Percentiles rank a stretch among this genome's conserved stretches.
Evolutionary conservation across 2,888 invertebrate genomes (phyloP).

Genomic region (Mactromeris polynyma): DNA sequence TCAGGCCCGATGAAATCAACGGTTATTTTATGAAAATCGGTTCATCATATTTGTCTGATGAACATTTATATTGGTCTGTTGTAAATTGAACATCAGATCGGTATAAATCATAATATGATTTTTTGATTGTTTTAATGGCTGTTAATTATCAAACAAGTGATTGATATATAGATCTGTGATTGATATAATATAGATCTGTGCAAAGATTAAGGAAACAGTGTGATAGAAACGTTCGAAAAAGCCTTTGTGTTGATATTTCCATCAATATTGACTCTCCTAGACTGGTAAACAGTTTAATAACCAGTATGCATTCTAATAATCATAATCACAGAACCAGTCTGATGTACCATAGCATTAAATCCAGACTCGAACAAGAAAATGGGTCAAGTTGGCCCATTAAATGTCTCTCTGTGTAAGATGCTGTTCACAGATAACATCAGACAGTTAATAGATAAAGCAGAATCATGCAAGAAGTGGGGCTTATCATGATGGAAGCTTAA

Average conservation of each 20-base stretch:
- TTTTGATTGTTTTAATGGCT: no score
- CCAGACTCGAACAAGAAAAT: not conserved
- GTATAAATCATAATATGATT: no score
- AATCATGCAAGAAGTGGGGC: slow-evolving; percentile 3
- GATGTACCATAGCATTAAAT: not conserved
- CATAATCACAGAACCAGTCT: not conserved
- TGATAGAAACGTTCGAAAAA: not conserved
- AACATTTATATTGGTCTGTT: no score
- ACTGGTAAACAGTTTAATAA: not conserved
- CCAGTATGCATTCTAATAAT: not conserved
- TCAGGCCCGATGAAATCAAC: no score
- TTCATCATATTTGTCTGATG: no score
- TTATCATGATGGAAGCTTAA: not conserved
- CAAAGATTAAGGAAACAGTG: not conserved
- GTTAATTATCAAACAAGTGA: no score
- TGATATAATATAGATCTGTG: not conserved
- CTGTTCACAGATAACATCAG: not conserved
- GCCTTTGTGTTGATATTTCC: not conserved
- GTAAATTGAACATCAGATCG: no score
- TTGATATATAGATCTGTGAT: not conserved
- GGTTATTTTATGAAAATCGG: no score
- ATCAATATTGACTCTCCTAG: not conserved
- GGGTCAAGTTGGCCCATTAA: slow-evolving; percentile 14
- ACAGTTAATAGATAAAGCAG: slow-evolving; percentile 14
- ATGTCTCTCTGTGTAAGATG: not conserved